phyloP scores from a whole-genome alignment of 1,140 invertebrate genomes.

The Rhagoletis pomonella region DNA sequence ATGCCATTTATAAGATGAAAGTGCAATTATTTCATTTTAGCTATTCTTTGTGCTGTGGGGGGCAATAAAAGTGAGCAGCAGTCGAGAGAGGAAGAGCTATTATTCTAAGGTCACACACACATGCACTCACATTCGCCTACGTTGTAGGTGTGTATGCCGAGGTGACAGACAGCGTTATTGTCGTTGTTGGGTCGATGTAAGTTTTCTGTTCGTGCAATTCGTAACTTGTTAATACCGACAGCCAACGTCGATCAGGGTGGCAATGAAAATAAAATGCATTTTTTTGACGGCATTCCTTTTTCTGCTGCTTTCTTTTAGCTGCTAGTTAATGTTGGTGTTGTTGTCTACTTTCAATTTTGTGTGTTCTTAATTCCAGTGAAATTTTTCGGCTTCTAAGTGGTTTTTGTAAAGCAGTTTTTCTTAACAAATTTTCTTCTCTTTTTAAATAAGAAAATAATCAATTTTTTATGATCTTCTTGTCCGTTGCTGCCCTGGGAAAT shows the following conservation, averaged over 20 bases:
- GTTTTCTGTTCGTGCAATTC: not conserved
- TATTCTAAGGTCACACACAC: not conserved
- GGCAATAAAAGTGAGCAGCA: conserved; percentile 31
- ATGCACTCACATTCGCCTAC: no score
- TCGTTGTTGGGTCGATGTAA: not conserved
- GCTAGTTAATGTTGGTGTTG: not conserved
- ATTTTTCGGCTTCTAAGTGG: conserved; percentile 57
- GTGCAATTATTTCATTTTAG: conserved; percentile 30
- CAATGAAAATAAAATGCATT: conserved; percentile 36
- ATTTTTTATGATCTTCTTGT: not conserved
- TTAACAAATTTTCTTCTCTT: not conserved
- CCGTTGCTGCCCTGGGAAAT: conserved; percentile 14
- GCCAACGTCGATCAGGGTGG: conserved; percentile 54
- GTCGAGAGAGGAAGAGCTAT: no score
- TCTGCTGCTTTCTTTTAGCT: not conserved
- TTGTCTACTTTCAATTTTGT: conserved; percentile 38
- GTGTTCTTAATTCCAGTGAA: conserved; percentile 55
- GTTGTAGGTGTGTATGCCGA: no score
- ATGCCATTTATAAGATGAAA: conserved; percentile 50
- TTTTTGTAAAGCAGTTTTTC: conserved; percentile 46
- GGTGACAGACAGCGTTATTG: not conserved
- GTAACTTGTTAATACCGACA: conserved; percentile 16
- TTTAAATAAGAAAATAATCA: conserved; percentile 22
- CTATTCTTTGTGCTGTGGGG: not conserved
- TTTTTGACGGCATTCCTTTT: not conserved